Conservation (phyloP, 2,888 invertebrate genomes). For the Ochropleura leucogaster region DNA sequence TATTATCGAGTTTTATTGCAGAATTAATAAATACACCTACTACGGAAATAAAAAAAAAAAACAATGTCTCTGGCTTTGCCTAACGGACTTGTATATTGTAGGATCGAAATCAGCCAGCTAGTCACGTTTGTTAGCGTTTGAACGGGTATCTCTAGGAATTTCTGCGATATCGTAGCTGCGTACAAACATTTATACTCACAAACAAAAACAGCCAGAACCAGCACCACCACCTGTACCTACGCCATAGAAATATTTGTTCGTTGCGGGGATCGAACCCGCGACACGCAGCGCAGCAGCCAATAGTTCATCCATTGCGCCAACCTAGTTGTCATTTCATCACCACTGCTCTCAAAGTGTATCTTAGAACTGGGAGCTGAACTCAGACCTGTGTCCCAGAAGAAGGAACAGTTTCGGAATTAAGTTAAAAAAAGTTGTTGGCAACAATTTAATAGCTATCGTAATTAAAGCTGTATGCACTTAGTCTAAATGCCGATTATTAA, state of each 20-base stretch:
- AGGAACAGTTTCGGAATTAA: neutral
- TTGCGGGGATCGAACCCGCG: too few species aligned
- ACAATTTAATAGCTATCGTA: too few species aligned
- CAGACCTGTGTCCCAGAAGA: neutral
- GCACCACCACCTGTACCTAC: too few species aligned
- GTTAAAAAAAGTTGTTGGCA: neutral
- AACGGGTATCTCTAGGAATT: too few species aligned
- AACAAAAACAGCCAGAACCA: too few species aligned
- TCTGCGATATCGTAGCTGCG: too few species aligned
- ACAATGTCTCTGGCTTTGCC: neutral
- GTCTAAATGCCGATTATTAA: too few species aligned
- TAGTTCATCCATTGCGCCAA: too few species aligned
- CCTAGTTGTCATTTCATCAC: neutral
- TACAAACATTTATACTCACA: too few species aligned
- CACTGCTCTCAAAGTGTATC: neutral
- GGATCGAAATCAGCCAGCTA: neutral
- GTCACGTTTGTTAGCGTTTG: neutral
- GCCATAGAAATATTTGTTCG: too few species aligned
- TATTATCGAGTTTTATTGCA: neutral
- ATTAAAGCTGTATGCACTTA: too few species aligned
- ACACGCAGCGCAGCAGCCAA: too few species aligned
- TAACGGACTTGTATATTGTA: neutral
- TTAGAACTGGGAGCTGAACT: neutral
- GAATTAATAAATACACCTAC: neutral
- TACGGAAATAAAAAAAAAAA: neutral